Percentiles rank a stretch among this genome's conserved stretches.
phyloP scores from a whole-genome alignment of 2,888 invertebrate genomes.

The Stegophylla sp. region DNA sequence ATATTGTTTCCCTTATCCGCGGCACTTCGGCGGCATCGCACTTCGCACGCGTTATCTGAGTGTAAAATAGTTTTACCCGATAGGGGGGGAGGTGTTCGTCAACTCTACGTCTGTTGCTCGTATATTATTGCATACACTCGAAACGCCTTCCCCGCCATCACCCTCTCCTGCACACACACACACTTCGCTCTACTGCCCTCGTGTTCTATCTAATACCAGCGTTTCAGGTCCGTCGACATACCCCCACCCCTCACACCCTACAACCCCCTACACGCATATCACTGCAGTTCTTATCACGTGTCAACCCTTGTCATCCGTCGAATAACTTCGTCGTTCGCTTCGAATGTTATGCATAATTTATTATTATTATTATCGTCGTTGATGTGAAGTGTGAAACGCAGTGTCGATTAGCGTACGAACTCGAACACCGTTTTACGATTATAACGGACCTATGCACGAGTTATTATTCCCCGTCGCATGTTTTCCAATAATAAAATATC shows the following conservation, averaged over 20 bases:
- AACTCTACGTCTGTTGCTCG: slow-evolving; percentile 4
- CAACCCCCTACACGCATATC: no score
- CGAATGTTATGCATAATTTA: no score
- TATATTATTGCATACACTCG: slow-evolving; percentile 25
- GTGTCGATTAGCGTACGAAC: no score
- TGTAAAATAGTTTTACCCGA: background rate
- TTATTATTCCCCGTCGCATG: no score
- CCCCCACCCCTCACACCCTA: no score
- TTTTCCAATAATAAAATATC: no score
- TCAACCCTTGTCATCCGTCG: background rate
- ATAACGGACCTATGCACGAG: no score
- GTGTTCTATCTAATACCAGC: background rate
- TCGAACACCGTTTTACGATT: background rate
- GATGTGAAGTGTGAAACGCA: no score
- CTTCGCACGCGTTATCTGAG: no score
- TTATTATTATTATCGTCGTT: no score
- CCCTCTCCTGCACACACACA: background rate
- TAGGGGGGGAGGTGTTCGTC: slow-evolving; percentile 14
- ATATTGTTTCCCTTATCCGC: background rate
- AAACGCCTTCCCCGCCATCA: background rate
- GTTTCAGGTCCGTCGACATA: background rate
- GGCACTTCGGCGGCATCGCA: background rate
- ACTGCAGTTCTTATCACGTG: background rate
- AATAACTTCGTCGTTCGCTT: no score
- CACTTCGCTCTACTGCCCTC: background rate